Base-by-base conservation (phyloP, 2,888 invertebrate species). In the Euzophera pinguis region DNA sequence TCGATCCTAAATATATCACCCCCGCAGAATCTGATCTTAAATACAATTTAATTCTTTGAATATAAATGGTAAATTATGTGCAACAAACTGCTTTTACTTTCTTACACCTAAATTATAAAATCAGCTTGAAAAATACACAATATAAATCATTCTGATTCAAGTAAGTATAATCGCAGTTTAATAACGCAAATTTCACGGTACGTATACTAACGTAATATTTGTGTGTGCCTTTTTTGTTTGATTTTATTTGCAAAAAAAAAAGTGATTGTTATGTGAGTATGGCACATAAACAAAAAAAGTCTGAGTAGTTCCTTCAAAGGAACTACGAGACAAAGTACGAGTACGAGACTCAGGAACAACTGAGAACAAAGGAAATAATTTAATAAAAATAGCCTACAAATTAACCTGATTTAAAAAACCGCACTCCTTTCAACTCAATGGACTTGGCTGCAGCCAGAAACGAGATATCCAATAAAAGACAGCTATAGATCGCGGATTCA, bases 401-500 rank as follows among this genome's bases (percentile, higher is more conserved):
- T 6, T 32, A 27, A 37, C 47, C 35, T 37, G 37, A 9, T 37
- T 12, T 7, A 16, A n/a, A 16, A 8, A 12, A n/a, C 6, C 6
- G 47, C 37, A 48, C 47, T 16, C 16, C 17, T 12, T 22, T 22
- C 14, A 32, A 39, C 49, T 38, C 49, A 39, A 38, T 12, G 13
- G 13, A 29, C 49, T 50, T 29, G 12, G 17, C 27, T 39, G 27
- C 14, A 41, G 27, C 38, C 1, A 35, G 16, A 34, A 48, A 39
- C 13, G 35, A 53, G 22, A 34, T 49, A 54, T 39, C 41, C 41
- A 53, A 53, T 47, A 55, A 56, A 39, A 56, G 54, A 59, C 60
- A 65, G 67, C 61, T 65, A 64, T 67, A 69, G 65, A 64, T 54
- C 61, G 64, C 71, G 69, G 76, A 79, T 78, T 64, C 78, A 78